Evolutionary conservation across 2,797 vertebrate species (phyloP).

Genomic region (Crypturellus tataupa): DNA sequence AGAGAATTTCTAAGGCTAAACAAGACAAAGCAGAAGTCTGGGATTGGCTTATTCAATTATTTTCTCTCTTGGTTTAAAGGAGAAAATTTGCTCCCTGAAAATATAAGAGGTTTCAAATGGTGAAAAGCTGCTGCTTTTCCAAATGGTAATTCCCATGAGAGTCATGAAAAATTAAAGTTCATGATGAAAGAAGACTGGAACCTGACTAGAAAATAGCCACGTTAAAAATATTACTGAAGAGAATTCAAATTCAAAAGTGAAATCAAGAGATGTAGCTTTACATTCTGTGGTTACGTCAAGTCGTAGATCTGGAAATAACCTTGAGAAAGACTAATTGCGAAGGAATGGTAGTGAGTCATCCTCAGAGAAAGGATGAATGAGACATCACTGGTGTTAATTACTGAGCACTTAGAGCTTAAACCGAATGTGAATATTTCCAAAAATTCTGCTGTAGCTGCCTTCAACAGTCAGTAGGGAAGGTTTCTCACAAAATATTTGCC

Average conservation of each 20-base stretch:
- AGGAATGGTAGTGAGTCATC: not conserved
- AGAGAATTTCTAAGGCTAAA: not conserved
- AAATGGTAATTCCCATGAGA: no score
- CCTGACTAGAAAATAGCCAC: accelerated
- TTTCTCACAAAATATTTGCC: no score
- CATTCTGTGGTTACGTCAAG: not conserved
- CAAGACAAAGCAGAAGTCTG: not conserved
- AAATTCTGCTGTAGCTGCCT: not conserved
- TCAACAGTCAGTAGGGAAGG: not conserved
- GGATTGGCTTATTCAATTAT: not conserved
- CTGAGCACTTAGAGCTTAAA: accelerated
- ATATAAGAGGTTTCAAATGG: no score
- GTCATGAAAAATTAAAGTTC: not conserved
- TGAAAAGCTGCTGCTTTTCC: not conserved
- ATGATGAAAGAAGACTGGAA: not conserved
- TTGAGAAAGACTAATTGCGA: not conserved
- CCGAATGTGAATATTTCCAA: accelerated
- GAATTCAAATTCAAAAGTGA: not conserved
- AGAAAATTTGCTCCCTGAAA: not conserved
- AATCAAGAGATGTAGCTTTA: not conserved
- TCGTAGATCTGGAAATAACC: conserved; percentile 21
- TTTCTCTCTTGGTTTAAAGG: not conserved
- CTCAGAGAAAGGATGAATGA: accelerated
- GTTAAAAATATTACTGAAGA: not conserved
- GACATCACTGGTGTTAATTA: not conserved